Base-by-base conservation (phyloP, 2,113 vertebrate genomes). In the Mus spicilegus region DNA sequence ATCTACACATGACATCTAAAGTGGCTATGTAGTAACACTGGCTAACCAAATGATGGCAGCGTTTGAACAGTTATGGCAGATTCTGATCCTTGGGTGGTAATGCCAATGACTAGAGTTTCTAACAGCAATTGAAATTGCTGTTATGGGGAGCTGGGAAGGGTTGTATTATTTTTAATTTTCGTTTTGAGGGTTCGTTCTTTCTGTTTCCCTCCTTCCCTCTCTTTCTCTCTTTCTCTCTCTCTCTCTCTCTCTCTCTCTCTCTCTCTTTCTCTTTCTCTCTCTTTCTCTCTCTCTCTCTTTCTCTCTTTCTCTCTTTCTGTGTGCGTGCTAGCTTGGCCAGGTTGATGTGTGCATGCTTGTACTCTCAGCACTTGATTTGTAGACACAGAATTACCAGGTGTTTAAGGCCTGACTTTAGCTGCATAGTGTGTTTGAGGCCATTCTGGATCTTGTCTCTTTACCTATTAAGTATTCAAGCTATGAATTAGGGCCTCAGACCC, bases 41-140 rank as follows among this genome's bases (percentile, higher is more conserved):
- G 24, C 93, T 77, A 67, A 12, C 39, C 36, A 87, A 13, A 86
- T 69, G 42, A 12, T 54, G 28, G 58, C 11, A 46, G 0, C 51
- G 10, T 19, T 63, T 42, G 13, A 5, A 28, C 13, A 14, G 0
- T 22, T 24, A 6, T 42, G 4, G 1, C 7, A 63, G 36, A 13
- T 42, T 82, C 56, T 84, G n/a, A 26, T 84, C n/a, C 81, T 39
- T 80, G 63, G 72, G 22, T 61, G 4, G 26, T 24, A 10, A 24
- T 82, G n/a, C 42, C 22, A 42, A n/a, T 88, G 17, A 84, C 11
- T 3, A 36, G 2, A 22, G 26, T 95, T 56, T 56, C 17, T n/a
- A n/a, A n/a, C n/a, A n/a, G n/a, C n/a, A n/a, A n/a, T n/a, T n/a
- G n/a, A n/a, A 17, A 46, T 46, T 61, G 6, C 46, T n/a, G 1